These are phyloP conservation scores for Drosophila trichaetosa DNA, from an alignment of 2,888 invertebrate genomes.

Conservation along the genomic window DNA sequence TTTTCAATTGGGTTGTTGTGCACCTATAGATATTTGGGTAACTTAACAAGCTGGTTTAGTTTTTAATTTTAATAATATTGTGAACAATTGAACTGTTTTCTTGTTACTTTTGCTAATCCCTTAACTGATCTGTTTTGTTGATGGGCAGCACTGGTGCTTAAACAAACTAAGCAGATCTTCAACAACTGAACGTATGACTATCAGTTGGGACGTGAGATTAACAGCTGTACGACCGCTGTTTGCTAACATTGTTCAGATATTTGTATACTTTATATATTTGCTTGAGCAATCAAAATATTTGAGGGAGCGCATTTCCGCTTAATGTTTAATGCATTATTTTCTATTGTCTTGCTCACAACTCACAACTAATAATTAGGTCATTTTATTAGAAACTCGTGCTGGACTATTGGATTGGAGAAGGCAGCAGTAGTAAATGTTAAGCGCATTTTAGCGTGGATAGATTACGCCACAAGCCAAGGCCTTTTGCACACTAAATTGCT, in stretches of 20 bases:
- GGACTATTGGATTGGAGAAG: conserved; percentile 14
- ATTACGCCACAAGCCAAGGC: conserved; percentile 54
- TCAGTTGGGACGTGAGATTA: conserved; percentile 12
- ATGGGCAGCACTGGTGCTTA: background rate
- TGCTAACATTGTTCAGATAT: conserved; percentile 9
- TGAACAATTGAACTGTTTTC: background rate
- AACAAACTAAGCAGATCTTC: background rate
- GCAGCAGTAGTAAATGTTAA: conserved; percentile 1
- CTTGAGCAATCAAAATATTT: background rate
- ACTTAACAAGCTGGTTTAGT: background rate
- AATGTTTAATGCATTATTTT: background rate
- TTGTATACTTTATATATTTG: background rate
- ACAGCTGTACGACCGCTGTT: conserved; percentile 2
- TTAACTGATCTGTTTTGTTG: background rate
- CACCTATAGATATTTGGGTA: background rate
- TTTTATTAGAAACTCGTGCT: conserved; percentile 2
- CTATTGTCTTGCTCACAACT: background rate
- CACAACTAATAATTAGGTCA: conserved; percentile 3
- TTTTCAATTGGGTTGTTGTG: background rate
- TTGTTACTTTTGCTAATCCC: background rate
- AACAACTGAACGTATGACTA: background rate
- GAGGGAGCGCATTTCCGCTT: background rate
- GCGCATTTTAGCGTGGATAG: conserved; percentile 10
- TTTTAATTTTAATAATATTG: background rate
- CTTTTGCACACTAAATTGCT: conserved; percentile 31